A percentile compares a stretch with the other conserved stretches of the same genome.
These are phyloP conservation scores for Uromys caudimaculatus DNA, from an alignment of 2,797 vertebrate species.

Conservation along the genomic window DNA sequence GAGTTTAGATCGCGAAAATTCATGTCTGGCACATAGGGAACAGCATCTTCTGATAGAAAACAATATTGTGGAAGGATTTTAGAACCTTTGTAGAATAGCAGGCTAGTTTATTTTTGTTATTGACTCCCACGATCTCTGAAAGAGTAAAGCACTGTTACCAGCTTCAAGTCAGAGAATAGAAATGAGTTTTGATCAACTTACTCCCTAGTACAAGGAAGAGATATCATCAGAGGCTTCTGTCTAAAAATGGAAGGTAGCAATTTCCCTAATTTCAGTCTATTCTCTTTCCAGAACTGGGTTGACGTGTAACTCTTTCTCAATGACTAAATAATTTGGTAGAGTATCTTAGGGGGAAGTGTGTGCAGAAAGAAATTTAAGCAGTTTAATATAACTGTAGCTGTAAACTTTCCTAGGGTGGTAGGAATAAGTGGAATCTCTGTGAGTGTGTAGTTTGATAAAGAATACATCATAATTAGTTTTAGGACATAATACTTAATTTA, in stretches of 20 bases:
- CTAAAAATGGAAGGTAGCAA: conserved; percentile 59
- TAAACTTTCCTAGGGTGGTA: not conserved
- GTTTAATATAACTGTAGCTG: conserved; percentile 33
- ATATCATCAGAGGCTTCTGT: conserved; percentile 39
- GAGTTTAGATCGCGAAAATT: conserved; percentile 36
- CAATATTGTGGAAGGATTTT: conserved; percentile 32
- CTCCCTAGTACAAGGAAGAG: conserved; percentile 14
- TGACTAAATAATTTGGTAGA: conserved; percentile 51
- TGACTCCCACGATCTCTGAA: not conserved
- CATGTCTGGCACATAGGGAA: conserved; percentile 15
- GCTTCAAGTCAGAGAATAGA: conserved; percentile 49
- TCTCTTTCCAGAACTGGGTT: conserved; percentile 21
- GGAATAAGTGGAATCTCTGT: conserved; percentile 17
- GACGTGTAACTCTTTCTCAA: not conserved
- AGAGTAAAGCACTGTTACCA: conserved; percentile 42
- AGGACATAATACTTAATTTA: conserved; percentile 45
- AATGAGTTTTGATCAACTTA: conserved; percentile 39
- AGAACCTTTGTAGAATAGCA: conserved; percentile 46
- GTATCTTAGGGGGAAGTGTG: not conserved
- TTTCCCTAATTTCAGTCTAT: conserved; percentile 19
- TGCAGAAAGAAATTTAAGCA: not conserved
- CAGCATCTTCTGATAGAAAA: conserved; percentile 30
- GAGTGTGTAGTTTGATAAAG: conserved; percentile 48
- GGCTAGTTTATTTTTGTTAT: conserved; percentile 43
- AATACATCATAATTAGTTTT: conserved; percentile 36